A percentile compares a stretch with the other conserved stretches of the same genome.
These are phyloP conservation scores for Silurus asotus DNA, from an alignment of 2,113 vertebrate species.

Conservation along the genomic window DNA sequence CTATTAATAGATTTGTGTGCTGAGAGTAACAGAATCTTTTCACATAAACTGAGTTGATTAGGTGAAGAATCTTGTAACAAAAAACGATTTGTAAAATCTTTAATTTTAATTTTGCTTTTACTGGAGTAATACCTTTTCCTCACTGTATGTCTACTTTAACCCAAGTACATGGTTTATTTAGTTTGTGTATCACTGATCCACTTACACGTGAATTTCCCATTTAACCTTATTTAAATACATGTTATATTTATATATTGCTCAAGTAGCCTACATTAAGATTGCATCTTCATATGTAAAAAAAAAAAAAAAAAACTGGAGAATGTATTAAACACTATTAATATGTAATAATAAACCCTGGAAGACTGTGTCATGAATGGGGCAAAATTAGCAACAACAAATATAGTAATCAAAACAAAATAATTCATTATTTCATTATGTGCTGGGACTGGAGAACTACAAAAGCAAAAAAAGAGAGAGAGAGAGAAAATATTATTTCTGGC, in stretches of 20 bases:
- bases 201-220: background rate
- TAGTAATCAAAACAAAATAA: background rate
- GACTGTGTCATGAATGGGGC: background rate
- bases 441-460: background rate
- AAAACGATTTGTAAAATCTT: too few species aligned
- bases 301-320: background rate
- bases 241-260: background rate
- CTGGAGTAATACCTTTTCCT: too few species aligned
- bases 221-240: background rate
- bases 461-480: background rate
- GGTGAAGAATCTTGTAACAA: too few species aligned
- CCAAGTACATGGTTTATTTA: too few species aligned
- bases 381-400: background rate
- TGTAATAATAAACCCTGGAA: background rate
- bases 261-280: background rate
- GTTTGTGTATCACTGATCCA: too few species aligned
- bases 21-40: too few species aligned
- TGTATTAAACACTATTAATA: background rate
- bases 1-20: too few species aligned
- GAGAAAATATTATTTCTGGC: slow-evolving; percentile 10
- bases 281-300: background rate
- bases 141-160: too few species aligned
- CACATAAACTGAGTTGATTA: too few species aligned
- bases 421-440: background rate
- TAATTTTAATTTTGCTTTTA: too few species aligned